Evolutionary conservation across 2,113 vertebrate genomes (phyloP), one percentile per base, ranked within the genome.

Genomic region (Corydoras maculifer): DNA sequence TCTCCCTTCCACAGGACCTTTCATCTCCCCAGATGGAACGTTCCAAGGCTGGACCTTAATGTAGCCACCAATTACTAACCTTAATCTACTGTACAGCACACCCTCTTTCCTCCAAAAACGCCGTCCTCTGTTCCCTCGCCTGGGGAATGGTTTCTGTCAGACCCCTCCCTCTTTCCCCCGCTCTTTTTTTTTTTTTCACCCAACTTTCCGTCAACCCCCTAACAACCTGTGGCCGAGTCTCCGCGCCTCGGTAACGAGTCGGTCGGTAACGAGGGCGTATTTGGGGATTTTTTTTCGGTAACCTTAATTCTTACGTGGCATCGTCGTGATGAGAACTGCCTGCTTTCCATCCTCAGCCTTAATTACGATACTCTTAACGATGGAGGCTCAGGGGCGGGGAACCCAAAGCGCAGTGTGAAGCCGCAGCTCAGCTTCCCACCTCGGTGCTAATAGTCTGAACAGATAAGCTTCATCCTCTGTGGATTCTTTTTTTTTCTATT

Each of bases 31-130:
- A 80, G 84, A 82, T 80, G 88, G 89, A 89, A 89, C 81, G 31
- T 91, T 98, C 96, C 94, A 98, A 97, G 97, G 97, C 92, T 93
- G 86, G 91, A 93, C 89, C 92, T 90, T 92, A 69, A 82, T 82
- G 70, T 72, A 80, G 75, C 53, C 78, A 82, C 82, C 86, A 62
- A 83, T 88, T 87, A 91, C 91, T 82, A 59, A 84, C 86, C 81
- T 79, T 84, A 83, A 66, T 74, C 59, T 69, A 69, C 68, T 86
- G 81, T 84, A 84, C 80, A 76, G 78, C 78, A 69, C 69, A 79
- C 73, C 54, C 65, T 76, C 76, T 62, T 58, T 48, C 79, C 75
- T 60, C 53, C 69, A 13, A 73, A 68, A 25, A 30, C 59, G 13
- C 13, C 58, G 54, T 63, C 32, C 85, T 58, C 87, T 87, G 82